Percentiles rank a stretch among this genome's conserved stretches.
phyloP scores from a whole-genome alignment of 2,888 invertebrate species.

The Synanthedon tipuliformis region DNA sequence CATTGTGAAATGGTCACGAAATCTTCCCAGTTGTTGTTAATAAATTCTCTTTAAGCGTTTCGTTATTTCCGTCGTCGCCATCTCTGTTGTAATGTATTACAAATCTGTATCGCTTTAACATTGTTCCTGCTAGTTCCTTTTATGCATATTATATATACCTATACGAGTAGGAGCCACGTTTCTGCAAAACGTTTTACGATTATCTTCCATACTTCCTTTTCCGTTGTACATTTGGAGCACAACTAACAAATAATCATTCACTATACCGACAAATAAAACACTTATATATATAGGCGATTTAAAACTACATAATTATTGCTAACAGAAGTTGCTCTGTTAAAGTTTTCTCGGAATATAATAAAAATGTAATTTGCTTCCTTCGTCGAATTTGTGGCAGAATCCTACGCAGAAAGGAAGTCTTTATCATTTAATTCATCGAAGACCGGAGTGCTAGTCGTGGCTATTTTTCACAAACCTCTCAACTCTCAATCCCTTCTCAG shows the following conservation, averaged over 20 bases:
- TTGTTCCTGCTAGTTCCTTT: not conserved
- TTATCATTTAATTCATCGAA: conserved; percentile 11
- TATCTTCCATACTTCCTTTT: too few relatives aligned
- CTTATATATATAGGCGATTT: too few relatives aligned
- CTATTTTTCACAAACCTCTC: conserved; percentile 23
- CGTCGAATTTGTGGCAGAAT: not conserved
- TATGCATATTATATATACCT: not conserved
- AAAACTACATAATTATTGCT: too few relatives aligned
- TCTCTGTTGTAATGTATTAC: not conserved
- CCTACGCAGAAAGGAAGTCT: too few relatives aligned
- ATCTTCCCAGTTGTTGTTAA: conserved; percentile 13
- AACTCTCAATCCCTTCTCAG: too few relatives aligned
- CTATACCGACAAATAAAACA: too few relatives aligned
- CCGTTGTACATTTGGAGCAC: not conserved
- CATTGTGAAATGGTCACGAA: conserved; percentile 29
- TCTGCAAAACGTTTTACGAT: not conserved
- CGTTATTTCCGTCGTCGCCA: not conserved
- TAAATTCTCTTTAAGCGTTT: conserved; percentile 18
- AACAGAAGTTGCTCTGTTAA: too few relatives aligned
- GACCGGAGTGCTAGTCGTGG: conserved; percentile 24
- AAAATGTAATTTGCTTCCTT: too few relatives aligned
- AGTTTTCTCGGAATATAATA: too few relatives aligned
- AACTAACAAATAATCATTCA: too few relatives aligned
- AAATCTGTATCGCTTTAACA: not conserved
- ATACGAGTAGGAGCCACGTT: conserved; percentile 5